Conservation (phyloP, 2,888 invertebrate genomes). For the Hydropsyche betteni region DNA sequence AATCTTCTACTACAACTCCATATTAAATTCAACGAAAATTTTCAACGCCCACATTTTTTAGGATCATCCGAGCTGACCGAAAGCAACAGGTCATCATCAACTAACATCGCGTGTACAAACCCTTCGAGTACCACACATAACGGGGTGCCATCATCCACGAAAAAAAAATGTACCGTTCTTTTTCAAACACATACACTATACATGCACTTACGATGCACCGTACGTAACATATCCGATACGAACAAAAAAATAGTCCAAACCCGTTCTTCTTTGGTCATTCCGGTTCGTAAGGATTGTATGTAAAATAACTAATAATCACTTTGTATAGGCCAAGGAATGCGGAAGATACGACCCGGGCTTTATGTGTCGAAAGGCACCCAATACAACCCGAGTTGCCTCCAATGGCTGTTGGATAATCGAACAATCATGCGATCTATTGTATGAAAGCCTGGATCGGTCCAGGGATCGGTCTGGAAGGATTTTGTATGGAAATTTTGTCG, state of each 20-base stretch:
- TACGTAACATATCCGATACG: constrained; percentile 4
- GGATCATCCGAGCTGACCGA: background rate
- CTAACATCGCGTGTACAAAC: constrained; percentile 26
- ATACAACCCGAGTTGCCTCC: background rate
- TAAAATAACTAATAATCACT: constrained; percentile 42
- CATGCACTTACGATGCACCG: background rate
- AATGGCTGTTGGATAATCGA: constrained; percentile 12
- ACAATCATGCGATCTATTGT: background rate
- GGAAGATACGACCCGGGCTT: constrained; percentile 34
- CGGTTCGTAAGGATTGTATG: constrained; percentile 41
- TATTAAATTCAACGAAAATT: no score
- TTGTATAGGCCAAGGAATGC: constrained; percentile 38
- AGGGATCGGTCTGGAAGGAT: background rate
- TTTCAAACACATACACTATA: constrained; percentile 1
- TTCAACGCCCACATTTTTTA: background rate
- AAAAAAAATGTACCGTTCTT: constrained; percentile 33
- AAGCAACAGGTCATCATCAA: background rate
- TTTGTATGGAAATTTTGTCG: background rate
- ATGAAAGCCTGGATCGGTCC: background rate
- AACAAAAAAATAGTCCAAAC: constrained; percentile 39
- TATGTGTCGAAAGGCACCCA: constrained; percentile 24
- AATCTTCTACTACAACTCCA: no score
- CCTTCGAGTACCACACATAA: constrained; percentile 30
- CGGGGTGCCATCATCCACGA: constrained; percentile 36
- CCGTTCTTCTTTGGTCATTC: constrained; percentile 37